A percentile compares a stretch with the other conserved stretches of the same genome.
Conservation (phyloP, 2,888 invertebrate species). For the Pachymerium ferrugineum region DNA sequence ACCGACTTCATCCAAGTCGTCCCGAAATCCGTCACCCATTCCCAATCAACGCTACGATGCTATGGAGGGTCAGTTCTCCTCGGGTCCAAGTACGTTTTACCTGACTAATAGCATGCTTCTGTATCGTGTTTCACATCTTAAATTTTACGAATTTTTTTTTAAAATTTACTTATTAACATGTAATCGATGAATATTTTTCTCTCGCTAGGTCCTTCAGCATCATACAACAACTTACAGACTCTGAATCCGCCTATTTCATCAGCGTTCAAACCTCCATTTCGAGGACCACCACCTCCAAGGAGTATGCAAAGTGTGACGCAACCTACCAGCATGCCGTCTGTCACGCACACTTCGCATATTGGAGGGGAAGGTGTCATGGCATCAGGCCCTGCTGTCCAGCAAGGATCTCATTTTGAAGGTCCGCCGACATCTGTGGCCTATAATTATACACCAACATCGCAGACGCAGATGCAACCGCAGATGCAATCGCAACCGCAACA, state of each 20-base stretch:
- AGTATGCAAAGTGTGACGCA: neutral
- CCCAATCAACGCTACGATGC: slow-evolving; percentile 48
- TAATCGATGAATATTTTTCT: neutral
- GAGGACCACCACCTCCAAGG: neutral
- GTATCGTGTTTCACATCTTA: too few species aligned
- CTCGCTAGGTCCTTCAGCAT: slow-evolving; percentile 33
- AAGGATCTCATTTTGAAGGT: too few species aligned
- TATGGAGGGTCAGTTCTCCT: slow-evolving; percentile 47
- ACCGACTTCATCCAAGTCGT: slow-evolving; percentile 47
- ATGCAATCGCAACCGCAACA: neutral
- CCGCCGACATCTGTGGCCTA: neutral
- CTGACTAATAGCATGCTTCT: neutral
- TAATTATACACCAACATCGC: neutral
- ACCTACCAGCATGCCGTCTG: too few species aligned
- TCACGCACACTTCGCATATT: too few species aligned
- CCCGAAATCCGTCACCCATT: slow-evolving; percentile 52
- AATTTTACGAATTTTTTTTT: neutral
- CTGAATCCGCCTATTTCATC: neutral
- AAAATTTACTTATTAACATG: neutral
- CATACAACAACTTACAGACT: slow-evolving; percentile 9
- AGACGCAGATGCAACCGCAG: neutral
- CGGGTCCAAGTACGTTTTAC: slow-evolving; percentile 38
- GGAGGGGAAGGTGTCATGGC: too few species aligned
- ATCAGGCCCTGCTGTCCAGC: too few species aligned
- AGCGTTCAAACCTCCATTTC: neutral